These are phyloP conservation scores for Picathartes gymnocephalus DNA, from an alignment of 2,113 vertebrate species.

Conservation along the genomic window DNA sequence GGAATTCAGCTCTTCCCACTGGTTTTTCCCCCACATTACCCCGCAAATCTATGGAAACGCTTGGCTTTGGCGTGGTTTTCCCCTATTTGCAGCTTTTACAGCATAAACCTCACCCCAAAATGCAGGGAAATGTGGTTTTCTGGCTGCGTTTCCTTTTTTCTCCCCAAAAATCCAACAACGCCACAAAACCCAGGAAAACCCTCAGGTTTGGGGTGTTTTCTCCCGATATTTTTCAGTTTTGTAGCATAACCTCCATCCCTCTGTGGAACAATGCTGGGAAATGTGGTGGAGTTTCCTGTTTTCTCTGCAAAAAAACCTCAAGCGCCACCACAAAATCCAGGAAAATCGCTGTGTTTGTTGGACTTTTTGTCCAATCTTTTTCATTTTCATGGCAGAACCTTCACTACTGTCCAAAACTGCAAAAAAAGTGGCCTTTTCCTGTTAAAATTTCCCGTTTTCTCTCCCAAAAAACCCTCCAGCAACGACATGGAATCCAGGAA, in stretches of 20 bases:
- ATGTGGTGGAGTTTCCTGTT: not conserved
- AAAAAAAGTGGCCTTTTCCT: not conserved
- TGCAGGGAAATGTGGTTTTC: no score
- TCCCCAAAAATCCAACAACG: accelerated
- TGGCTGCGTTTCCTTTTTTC: accelerated
- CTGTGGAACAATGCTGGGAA: not conserved
- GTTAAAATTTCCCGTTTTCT: not conserved
- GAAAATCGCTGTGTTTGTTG: not conserved
- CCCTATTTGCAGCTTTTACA: no score
- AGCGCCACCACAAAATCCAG: not conserved
- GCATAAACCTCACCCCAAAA: no score
- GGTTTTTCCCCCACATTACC: not conserved
- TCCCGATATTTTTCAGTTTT: not conserved
- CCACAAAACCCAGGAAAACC: not conserved
- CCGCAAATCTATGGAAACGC: not conserved
- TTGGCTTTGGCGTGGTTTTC: no score
- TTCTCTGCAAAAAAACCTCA: not conserved
- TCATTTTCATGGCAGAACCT: not conserved
- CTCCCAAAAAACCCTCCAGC: not conserved
- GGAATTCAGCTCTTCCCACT: not conserved
- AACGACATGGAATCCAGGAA: accelerated
- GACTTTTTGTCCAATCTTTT: not conserved
- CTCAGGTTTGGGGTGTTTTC: no score
- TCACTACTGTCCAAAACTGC: not conserved
- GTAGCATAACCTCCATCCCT: not conserved